Evolutionary conservation across 2,888 invertebrate genomes (phyloP), one percentile per base, ranked within the genome.

Genomic region (Mesochorus sp.): DNA sequence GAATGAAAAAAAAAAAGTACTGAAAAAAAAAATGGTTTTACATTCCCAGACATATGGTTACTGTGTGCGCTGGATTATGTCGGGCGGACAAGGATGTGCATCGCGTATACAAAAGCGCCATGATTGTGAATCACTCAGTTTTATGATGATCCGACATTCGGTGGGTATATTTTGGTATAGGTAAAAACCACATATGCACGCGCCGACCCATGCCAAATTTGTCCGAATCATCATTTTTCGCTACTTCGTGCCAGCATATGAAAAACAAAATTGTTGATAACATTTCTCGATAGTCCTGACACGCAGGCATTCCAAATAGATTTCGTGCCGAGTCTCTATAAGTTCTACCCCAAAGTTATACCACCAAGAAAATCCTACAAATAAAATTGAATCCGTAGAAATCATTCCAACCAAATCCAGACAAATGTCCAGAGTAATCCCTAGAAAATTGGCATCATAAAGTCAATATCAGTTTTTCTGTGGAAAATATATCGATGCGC

Each of bases 111-210:
- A 74, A 39, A 42, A 55, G 64, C 55, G 42, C n/a, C 37, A 34
- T 53, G 62, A 66, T 71, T 55, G 61, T 77, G 74, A 80, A 77
- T 80, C 80, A 77, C 49, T 53, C 71, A 24, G 71, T 80, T 80
- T 80, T 80, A 80, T 77, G 76, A 42, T 80, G 71, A 80, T 77
- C 76, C 80, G 67, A 76, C 71, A 67, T 71, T 74, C 68, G 57
- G 64, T 72, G 66, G 61, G 37, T 14, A 26, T 10, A 24, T 68
- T 3, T 34, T 14, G 55, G 19, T 39, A 21, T 21, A 3, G 1
- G 8, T 8, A 17, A 17, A 51, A 53, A 44, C 19, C 21, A 37
- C 42, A 55, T 44, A 67, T 42, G 39, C 19, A 67, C 12, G 28
- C 26, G n/a, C n/a, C n/a, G n/a, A n/a, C n/a, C n/a, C n/a, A n/a